Evolutionary conservation across 2,797 vertebrate genomes (phyloP), one percentile per base, ranked within the genome.

Genomic region (Ctenopoma kingsleyae): DNA sequence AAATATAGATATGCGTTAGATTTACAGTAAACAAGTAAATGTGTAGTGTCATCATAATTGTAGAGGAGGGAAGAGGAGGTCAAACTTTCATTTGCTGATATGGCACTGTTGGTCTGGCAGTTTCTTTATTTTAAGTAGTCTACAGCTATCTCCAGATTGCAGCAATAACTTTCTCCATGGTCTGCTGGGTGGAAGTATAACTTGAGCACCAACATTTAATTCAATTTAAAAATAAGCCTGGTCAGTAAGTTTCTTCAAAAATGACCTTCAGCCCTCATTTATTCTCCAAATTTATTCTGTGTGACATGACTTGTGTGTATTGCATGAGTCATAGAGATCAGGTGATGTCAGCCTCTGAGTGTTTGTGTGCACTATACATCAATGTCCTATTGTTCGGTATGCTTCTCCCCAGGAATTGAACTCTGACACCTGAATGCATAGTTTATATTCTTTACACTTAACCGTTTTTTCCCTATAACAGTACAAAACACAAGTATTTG

Each of bases 241-340:
- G 2, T 54, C 38, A 44, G 49, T 50, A 16, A 12, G 6, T 72
- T 51, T 27, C 15, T 36, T 41, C 5, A 3, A 27, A 61, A 69
- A 57, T 12, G 27, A 78, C 61, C 71, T 72, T 67, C 22, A 44
- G 40, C 8, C 11, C 2, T 49, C n/a, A 38, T 66, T 70, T 20
- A 51, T 36, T 75, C 20, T 41, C 22, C 56, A 38, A 71, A 52
- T 52, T n/a, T n/a, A n/a, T n/a, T n/a, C n/a, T 67, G 12, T 36
- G 50, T 32, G 32, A 1, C 3, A 27, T 8, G 47, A 22, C 52
- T 17, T 22, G 16, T 57, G 5, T 52, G 59, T 61, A 40, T 40
- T 16, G 68, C 41, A 71, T 89, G 84, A 85, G 70, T 86, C 89
- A 85, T 60, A 23, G 49, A 59, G 72, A 80, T 84, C 36, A 22